Evolutionary conservation across 2,888 invertebrate species (phyloP), one percentile per base, ranked within the genome.

Genomic region (Nemapogon koenigi): DNA sequence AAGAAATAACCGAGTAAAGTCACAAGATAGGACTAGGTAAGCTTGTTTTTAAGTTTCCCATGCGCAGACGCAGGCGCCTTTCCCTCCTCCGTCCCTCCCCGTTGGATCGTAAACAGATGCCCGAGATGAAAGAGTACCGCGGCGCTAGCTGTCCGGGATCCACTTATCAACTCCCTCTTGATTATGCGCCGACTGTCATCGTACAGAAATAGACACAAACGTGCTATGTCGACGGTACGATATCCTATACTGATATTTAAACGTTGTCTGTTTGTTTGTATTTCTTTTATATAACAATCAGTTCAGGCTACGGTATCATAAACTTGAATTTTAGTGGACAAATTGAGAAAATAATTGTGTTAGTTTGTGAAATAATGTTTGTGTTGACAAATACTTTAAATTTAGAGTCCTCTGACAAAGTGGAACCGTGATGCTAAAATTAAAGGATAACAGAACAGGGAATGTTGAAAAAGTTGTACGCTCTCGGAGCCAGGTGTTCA

Each of bases 161-260:
- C 69, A 75, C 76, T 76, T 76, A 76, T 73, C 71, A 61, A 61
- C 63, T 58, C 53, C 62, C 64, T 60, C 60, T 61, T 62, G 67
- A 67, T 67, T 66, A 68, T 62, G 57, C 55, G 57, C 55, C 54
- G 54, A 63, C 62, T 67, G 72, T 75, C 73, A 72, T 57, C 68
- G 65, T 57, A 64, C 66, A 52, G 55, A 72, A 75, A 78, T 75
- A 76, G 69, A 70, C 53, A 50, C 55, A 56, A 52, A 63, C 18
- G 19, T 33, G 28, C 14, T 26, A 35, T 16, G 4, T 14, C 6
- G 13, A 10, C 16, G 4, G 11, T 27, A 27, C 7, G 35, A 25
- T 35, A n/a, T 16, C 35, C 6, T 28, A 28, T 11, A 4, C 28
- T 13, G 28, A 6, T 11, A 7, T 28, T 28, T 28, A 28, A n/a